phyloP scores from a whole-genome alignment of 2,888 invertebrate species.

The Meiosimyza decipiens region DNA sequence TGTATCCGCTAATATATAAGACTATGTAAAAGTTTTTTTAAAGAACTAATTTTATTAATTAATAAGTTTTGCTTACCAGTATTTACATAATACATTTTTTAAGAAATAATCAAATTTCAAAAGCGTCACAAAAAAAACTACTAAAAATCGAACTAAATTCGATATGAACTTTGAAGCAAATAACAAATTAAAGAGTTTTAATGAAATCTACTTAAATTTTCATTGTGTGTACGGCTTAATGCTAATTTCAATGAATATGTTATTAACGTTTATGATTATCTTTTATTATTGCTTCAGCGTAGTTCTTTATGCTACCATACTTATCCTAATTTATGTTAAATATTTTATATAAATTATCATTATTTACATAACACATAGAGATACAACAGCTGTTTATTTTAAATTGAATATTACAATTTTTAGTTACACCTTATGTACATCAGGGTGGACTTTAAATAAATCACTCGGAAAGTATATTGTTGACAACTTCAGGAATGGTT shows the following conservation, averaged over 20 bases:
- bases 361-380: conserved; percentile 32
- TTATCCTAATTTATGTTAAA: too few relatives aligned
- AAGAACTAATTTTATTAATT: neutral
- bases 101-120: too few relatives aligned
- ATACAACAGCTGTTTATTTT: conserved; percentile 26
- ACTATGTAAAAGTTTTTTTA: neutral
- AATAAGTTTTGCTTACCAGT: conserved; percentile 8
- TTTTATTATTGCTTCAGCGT: conserved; percentile 29
- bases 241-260: conserved; percentile 11
- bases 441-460: too few relatives aligned
- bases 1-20: too few relatives aligned
- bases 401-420: conserved; percentile 5
- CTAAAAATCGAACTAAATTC: neutral
- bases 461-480: too few relatives aligned
- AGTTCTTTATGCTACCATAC: neutral
- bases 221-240: neutral
- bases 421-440: neutral
- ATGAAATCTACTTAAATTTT: neutral
- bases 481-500: too few relatives aligned
- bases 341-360: neutral
- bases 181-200: neutral
- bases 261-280: conserved; percentile 22
- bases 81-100: conserved; percentile 1
- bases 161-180: neutral
- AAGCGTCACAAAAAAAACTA: neutral